These are phyloP conservation scores for Acanthaster planci DNA, from an alignment of 35 echinoderm and acorn worm species.

Conservation along the genomic window DNA sequence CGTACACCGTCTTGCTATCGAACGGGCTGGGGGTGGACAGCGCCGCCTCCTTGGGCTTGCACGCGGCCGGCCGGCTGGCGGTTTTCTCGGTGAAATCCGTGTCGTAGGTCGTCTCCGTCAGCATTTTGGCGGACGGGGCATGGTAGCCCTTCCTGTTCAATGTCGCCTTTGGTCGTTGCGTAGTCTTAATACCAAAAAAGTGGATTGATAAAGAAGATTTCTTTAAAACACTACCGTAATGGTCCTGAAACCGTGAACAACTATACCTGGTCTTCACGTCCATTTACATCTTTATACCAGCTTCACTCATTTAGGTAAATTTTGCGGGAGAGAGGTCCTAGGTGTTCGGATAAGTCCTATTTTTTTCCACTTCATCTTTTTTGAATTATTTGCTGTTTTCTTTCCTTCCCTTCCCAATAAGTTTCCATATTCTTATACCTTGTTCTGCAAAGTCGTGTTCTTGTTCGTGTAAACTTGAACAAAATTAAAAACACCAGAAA, in stretches of 20 bases:
- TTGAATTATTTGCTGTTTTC: background rate
- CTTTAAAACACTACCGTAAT: background rate
- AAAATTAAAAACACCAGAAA: background rate
- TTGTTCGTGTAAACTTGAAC: background rate
- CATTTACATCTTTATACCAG: too few species aligned
- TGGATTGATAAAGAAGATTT: background rate
- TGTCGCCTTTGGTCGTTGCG: background rate
- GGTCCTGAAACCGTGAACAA: too few species aligned
- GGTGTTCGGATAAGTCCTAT: too few species aligned
- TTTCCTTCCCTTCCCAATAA: background rate
- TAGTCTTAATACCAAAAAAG: background rate
- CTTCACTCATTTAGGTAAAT: too few species aligned
- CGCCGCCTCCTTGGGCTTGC: slow-evolving; percentile 45
- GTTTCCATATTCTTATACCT: background rate
- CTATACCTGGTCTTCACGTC: too few species aligned
- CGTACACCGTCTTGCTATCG: slow-evolving; percentile 65
- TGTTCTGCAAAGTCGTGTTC: too few species aligned
- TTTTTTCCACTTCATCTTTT: background rate
- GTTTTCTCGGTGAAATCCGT: slow-evolving; percentile 21
- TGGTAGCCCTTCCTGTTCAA: slow-evolving; percentile 32
- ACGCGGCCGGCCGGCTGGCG: slow-evolving; percentile 31
- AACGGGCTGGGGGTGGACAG: slow-evolving; percentile 50
- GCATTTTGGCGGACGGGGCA: slow-evolving; percentile 28
- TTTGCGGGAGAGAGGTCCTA: too few species aligned
- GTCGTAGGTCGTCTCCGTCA: slow-evolving; percentile 18